A percentile compares a stretch with the other conserved stretches of the same genome.
Conservation (phyloP, 2,797 vertebrate species). For the Cynopterus sphinx region DNA sequence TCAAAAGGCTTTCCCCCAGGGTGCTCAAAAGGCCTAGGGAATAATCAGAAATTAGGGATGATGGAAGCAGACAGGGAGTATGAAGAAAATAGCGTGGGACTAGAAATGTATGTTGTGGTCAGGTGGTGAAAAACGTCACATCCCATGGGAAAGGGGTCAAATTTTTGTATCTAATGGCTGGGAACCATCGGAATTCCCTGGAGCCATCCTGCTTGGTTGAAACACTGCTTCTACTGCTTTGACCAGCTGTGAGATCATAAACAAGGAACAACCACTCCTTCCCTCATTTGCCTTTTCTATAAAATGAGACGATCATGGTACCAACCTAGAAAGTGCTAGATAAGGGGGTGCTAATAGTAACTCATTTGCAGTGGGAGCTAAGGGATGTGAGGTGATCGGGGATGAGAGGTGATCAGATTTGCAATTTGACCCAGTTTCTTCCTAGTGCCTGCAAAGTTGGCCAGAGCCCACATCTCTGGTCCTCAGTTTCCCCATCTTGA, state of each 20-base stretch:
- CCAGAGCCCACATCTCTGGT: rapidly evolving
- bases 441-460: neutral
- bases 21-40: neutral
- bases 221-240: neutral
- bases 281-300: neutral
- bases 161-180: neutral
- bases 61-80: neutral
- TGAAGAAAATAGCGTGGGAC: neutral
- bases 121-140: neutral
- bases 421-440: neutral
- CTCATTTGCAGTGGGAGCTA: neutral
- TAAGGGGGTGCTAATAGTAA: neutral
- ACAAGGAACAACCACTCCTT: neutral
- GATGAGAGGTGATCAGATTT: neutral
- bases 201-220: neutral
- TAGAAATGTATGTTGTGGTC: neutral
- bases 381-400: neutral
- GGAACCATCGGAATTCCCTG: neutral
- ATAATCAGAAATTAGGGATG: neutral
- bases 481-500: neutral
- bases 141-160: neutral
- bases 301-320: neutral
- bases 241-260: neutral
- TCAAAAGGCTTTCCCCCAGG: neutral
- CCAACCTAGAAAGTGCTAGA: neutral